A percentile compares a stretch with the other conserved stretches of the same genome.
phyloP scores from a whole-genome alignment of 2,113 vertebrate species.

The Seriola dumerili region DNA sequence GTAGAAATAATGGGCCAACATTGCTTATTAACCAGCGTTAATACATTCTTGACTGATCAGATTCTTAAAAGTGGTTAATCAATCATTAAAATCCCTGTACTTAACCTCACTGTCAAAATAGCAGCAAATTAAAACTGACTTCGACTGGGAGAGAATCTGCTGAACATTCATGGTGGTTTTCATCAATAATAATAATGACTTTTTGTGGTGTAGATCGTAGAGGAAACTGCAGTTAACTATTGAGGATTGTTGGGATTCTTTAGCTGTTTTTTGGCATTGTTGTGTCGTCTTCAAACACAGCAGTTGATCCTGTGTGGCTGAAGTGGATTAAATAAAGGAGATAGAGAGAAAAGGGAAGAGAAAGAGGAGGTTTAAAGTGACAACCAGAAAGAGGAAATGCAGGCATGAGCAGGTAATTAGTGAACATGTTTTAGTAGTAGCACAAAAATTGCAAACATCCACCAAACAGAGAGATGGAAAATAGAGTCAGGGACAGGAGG shows the following conservation, averaged over 20 bases:
- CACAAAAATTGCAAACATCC: neutral
- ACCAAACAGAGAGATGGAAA: neutral
- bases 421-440: neutral
- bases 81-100: too few relatives aligned
- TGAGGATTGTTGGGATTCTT: neutral
- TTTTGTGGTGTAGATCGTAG: neutral
- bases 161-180: neutral
- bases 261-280: constrained; percentile 15
- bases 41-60: too few relatives aligned
- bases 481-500: neutral
- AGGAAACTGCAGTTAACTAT: neutral
- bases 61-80: too few relatives aligned
- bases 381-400: too few relatives aligned
- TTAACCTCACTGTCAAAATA: too few relatives aligned
- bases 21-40: too few relatives aligned
- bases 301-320: neutral
- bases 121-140: too few relatives aligned
- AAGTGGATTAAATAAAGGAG: constrained; percentile 21
- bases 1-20: too few relatives aligned
- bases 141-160: too few relatives aligned
- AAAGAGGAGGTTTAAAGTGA: too few relatives aligned
- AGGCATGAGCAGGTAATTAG: neutral
- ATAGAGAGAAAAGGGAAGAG: neutral
- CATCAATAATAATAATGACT: too few relatives aligned
- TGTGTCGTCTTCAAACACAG: neutral